Evolutionary conservation across 2,797 vertebrate species (phyloP), one percentile per base, ranked within the genome.

Genomic region (Leptoclinus maculatus): DNA sequence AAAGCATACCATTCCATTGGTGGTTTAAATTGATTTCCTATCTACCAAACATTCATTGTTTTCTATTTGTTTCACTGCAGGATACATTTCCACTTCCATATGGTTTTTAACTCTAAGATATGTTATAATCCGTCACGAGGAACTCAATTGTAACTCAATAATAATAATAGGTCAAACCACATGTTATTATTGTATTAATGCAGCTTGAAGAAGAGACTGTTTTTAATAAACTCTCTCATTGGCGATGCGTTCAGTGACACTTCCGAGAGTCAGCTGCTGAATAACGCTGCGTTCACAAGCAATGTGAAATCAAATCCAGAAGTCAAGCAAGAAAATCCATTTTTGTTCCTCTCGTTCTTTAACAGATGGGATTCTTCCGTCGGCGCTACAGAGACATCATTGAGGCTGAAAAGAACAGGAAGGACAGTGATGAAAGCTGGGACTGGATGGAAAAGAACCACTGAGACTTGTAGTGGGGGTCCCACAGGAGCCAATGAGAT

Each of bases 381-480:
- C 96, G 98, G 86, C 96, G 95, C 85, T 99, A 99, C 94, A 96
- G 97, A 92, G 98, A 99, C 91, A 99, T 99, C 76, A 99, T 99
- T 8, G 98, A 99, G 83, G 98, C 98, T 0, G 98, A 99, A 86
- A 99, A 97, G 93, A 99, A 96, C 95, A 96, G 97, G 85, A 98
- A 99, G 89, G 97, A 99, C 93, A 99, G 97, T 5, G 97, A 98
- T 87, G 97, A 99, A 76, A 97, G 96, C 94, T 99, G 98, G 98
- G 97, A 99, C 93, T 99, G 98, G 98, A 96, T 97, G 90, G 97
- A 99, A 91, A 99, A 99, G 95, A 97, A 95, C 90, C 97, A 98
- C 91, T 98, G 96, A 98, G 93, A 89, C 78, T 81, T 60, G 73
- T 41, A 58, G 47, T 27, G 62, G 79, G 74, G 88, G 77, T 87